phyloP scores from a whole-genome alignment of 2,113 vertebrate genomes.

The Paralichthys olivaceus region DNA sequence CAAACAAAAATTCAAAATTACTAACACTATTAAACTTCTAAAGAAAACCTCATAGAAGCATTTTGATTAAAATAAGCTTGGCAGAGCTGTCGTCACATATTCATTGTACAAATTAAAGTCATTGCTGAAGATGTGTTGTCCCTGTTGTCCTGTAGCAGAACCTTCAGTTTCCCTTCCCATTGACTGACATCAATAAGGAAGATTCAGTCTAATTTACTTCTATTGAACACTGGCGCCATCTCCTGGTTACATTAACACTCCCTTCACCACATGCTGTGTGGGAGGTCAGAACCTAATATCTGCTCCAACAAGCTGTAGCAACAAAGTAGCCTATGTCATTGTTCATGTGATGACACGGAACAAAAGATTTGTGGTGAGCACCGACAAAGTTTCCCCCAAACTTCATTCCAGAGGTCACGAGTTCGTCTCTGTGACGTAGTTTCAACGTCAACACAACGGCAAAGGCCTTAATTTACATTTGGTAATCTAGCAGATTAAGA shows the following conservation, averaged over 20 bases:
- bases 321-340: neutral
- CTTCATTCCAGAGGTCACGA: slow-evolving; percentile 10
- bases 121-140: neutral
- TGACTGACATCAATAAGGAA: neutral
- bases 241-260: slow-evolving; percentile 47
- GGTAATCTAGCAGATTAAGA: slow-evolving; percentile 55
- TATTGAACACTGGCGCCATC: slow-evolving; percentile 65
- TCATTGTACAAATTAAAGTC: neutral
- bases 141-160: neutral
- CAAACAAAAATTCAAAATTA: too few species aligned
- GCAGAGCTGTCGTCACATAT: neutral
- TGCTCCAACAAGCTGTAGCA: neutral
- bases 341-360: neutral
- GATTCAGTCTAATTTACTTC: slow-evolving; percentile 1
- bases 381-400: slow-evolving; percentile 2
- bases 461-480: slow-evolving; percentile 47
- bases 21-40: too few species aligned
- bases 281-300: neutral
- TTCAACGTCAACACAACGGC: slow-evolving; percentile 14
- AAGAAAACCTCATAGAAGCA: too few species aligned
- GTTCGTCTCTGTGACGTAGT: slow-evolving; percentile 38
- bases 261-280: neutral
- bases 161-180: neutral
- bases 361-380: slow-evolving; percentile 3
- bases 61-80: neutral